Conservation (phyloP, 2,797 vertebrate species). For the Streptopelia turtur region DNA sequence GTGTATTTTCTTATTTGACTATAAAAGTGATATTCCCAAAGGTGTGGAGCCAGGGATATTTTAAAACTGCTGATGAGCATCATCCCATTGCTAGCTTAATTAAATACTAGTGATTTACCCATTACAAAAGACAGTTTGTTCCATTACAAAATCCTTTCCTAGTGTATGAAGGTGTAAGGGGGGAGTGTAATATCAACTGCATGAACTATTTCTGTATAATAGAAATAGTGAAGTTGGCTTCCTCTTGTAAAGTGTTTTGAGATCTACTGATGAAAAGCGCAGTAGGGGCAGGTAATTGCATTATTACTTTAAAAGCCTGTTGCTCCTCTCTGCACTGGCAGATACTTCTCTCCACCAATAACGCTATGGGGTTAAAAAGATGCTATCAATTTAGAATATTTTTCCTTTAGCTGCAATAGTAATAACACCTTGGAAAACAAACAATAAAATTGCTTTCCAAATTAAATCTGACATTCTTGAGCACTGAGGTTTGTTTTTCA, state of each 20-base stretch:
- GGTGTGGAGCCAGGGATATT: background rate
- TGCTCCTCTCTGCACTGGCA: background rate
- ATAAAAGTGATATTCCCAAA: constrained; percentile 26
- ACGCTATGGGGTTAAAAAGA: background rate
- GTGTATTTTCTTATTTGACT: constrained; percentile 21
- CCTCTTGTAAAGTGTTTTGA: background rate
- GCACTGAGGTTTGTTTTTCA: background rate
- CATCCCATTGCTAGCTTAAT: constrained; percentile 10
- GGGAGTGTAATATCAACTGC: background rate
- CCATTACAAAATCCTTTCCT: background rate
- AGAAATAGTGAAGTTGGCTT: background rate
- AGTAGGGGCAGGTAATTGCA: background rate
- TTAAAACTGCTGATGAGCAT: constrained; percentile 27
- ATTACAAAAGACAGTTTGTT: background rate
- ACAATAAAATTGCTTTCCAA: constrained; percentile 7
- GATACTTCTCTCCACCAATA: background rate
- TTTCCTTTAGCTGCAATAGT: background rate
- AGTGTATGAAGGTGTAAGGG: background rate
- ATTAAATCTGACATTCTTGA: background rate
- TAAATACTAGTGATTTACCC: background rate
- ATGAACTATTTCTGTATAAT: background rate
- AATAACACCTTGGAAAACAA: background rate
- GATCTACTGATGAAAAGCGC: background rate
- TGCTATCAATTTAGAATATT: background rate
- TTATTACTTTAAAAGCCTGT: background rate